Evolutionary conservation across 2,113 vertebrate species (phyloP).

Genomic region (Lamprologus ornatipinnis): DNA sequence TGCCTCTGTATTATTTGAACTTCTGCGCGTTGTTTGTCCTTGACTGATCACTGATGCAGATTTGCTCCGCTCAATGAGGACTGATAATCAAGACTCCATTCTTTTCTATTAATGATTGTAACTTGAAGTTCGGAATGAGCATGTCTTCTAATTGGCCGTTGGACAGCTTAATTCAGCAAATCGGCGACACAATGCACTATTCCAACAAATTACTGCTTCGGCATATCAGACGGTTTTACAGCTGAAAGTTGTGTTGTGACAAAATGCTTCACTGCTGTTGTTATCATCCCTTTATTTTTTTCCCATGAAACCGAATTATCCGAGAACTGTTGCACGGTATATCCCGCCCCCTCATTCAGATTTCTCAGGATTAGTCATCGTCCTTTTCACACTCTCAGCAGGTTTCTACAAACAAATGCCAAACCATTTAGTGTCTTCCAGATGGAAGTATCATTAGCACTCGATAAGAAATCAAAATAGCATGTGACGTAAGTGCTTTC

Average conservation of each 20-base stretch:
- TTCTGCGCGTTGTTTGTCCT: not conserved
- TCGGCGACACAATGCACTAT: not conserved
- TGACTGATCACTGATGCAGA: not conserved
- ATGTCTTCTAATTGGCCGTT: not conserved
- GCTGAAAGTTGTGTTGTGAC: slow-evolving; percentile 21
- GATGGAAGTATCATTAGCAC: not conserved
- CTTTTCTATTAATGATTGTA: not conserved
- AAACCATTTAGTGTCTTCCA: not conserved
- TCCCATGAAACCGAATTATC: not conserved
- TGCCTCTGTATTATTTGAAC: not conserved
- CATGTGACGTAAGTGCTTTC: not conserved
- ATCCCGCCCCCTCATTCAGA: not conserved
- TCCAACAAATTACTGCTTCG: not conserved
- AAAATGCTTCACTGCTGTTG: not conserved
- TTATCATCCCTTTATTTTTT: not conserved
- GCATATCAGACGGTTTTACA: not conserved
- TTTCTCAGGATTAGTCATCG: slow-evolving; percentile 15
- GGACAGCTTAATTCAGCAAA: not conserved
- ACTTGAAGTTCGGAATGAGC: not conserved
- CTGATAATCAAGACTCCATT: not conserved
- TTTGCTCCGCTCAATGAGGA: not conserved
- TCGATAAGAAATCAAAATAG: not conserved
- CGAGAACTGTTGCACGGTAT: not conserved
- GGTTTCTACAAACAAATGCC: slow-evolving; percentile 14
- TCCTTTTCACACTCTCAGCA: slow-evolving; percentile 20